A percentile compares a stretch with the other conserved stretches of the same genome.
Conservation (phyloP, 2,113 vertebrate genomes). For the Eptatretus burgeri region DNA sequence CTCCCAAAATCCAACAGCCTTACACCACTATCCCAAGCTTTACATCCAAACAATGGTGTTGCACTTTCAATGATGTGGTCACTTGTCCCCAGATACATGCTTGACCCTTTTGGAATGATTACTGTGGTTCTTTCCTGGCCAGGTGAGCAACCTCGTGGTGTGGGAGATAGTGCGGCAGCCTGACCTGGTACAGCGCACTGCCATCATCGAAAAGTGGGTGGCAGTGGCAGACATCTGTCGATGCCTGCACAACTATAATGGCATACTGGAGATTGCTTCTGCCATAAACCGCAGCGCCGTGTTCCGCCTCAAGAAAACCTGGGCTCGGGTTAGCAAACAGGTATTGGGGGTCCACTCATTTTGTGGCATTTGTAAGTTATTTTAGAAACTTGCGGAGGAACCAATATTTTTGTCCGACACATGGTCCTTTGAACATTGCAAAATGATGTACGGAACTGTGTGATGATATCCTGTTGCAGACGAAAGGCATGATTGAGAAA, state of each 20-base stretch:
- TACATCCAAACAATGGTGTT: too few relatives aligned
- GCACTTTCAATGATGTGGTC: too few relatives aligned
- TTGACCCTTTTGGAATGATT: too few relatives aligned
- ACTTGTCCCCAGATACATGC: too few relatives aligned
- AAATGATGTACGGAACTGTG: too few relatives aligned
- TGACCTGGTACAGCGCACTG: conserved; percentile 51
- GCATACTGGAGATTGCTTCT: conserved; percentile 79
- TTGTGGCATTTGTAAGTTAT: conserved; percentile 8
- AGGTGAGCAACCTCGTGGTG: conserved; percentile 98
- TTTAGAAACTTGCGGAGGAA: conserved; percentile 10
- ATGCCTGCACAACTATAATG: conserved; percentile 86
- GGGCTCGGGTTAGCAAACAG: conserved; percentile 88
- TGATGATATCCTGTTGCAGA: conserved; percentile 21
- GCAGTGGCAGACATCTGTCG: conserved; percentile 84
- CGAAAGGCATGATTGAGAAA: conserved; percentile 90
- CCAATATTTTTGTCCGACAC: not conserved
- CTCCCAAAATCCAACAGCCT: too few relatives aligned
- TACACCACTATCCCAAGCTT: too few relatives aligned
- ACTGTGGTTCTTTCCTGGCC: conserved; percentile 8
- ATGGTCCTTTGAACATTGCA: too few relatives aligned
- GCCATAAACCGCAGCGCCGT: conserved; percentile 93
- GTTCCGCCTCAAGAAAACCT: conserved; percentile 93
- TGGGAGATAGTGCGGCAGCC: conserved; percentile 88
- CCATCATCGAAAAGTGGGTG: conserved; percentile 85
- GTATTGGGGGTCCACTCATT: conserved; percentile 14